These are phyloP conservation scores for Perca flavescens DNA, from an alignment of 2,113 vertebrate genomes.

Conservation along the genomic window DNA sequence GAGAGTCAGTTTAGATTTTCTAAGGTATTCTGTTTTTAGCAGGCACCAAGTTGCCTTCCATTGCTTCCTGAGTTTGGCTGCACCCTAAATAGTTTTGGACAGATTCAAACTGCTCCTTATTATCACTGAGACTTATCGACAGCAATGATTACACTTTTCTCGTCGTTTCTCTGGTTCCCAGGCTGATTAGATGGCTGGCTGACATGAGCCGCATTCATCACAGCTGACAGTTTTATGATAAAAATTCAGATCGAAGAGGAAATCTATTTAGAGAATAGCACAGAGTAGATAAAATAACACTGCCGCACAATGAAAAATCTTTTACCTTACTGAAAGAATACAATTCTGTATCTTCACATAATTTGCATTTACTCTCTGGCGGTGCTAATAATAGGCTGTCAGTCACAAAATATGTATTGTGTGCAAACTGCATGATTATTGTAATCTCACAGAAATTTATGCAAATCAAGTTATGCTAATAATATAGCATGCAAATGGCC, in stretches of 20 bases:
- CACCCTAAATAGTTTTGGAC: conserved; percentile 9
- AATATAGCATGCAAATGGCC: conserved; percentile 31
- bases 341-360: conserved; percentile 23
- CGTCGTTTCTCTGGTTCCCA: conserved; percentile 37
- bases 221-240: conserved; percentile 64
- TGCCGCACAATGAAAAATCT: conserved; percentile 20
- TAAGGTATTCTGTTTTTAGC: conserved; percentile 22
- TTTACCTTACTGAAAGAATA: conserved; percentile 20
- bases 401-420: conserved; percentile 36
- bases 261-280: conserved; percentile 41
- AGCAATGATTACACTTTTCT: conserved; percentile 28
- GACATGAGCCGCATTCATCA: conserved; percentile 61
- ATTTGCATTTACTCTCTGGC: conserved; percentile 44
- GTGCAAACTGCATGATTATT: conserved; percentile 15
- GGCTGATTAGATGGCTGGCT: conserved; percentile 60
- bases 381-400: conserved; percentile 24
- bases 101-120: conserved; percentile 39
- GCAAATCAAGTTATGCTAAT: conserved; percentile 53
- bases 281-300: conserved; percentile 36
- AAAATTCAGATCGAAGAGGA: conserved; percentile 59
- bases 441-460: conserved; percentile 40
- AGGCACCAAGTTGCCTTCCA: background rate
- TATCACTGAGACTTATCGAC: conserved; percentile 19
- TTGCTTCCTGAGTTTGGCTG: background rate
- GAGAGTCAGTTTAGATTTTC: conserved; percentile 42